Percentiles rank a stretch among this genome's conserved stretches.
phyloP scores from a whole-genome alignment of 1,140 invertebrate genomes.

The Drosophila albomicans region DNA sequence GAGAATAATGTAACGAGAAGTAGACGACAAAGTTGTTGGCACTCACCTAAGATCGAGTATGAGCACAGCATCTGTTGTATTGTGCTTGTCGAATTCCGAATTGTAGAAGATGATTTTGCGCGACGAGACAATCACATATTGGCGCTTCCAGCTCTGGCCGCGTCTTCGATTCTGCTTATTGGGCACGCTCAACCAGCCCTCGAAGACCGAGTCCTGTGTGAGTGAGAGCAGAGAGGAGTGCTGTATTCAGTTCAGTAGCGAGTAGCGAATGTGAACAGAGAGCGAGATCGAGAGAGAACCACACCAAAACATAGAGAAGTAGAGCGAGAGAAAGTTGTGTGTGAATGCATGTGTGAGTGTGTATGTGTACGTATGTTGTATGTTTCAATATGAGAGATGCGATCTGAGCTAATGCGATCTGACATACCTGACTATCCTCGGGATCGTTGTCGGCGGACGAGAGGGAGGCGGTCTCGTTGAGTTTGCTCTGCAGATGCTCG shows the following conservation, averaged over 20 bases:
- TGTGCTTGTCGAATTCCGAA: slow-evolving; percentile 96
- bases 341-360: neutral
- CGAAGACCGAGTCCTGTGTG: slow-evolving; percentile 91
- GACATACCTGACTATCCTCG: slow-evolving; percentile 87
- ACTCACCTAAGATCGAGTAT: slow-evolving; percentile 96
- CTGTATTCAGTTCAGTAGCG: slow-evolving; percentile 49
- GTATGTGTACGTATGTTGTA: slow-evolving; percentile 30
- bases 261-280: slow-evolving; percentile 12
- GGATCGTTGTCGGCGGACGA: slow-evolving; percentile 95
- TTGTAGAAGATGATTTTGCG: slow-evolving; percentile 99
- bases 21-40: no score
- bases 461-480: slow-evolving; percentile 95
- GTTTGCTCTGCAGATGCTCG: slow-evolving; percentile 94
- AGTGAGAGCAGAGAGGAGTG: slow-evolving; percentile 84
- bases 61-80: slow-evolving; percentile 95
- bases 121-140: slow-evolving; percentile 98
- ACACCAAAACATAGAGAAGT: slow-evolving; percentile 3
- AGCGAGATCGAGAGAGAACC: neutral
- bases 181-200: slow-evolving; percentile 98
- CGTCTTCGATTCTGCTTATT: slow-evolving; percentile 97
- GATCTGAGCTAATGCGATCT: no score
- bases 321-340: slow-evolving; percentile 11
- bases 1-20: no score
- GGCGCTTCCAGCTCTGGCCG: slow-evolving; percentile 97
- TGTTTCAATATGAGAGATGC: no score